These are phyloP conservation scores for Empis livida DNA, from an alignment of 2,888 invertebrate genomes.

Conservation along the genomic window DNA sequence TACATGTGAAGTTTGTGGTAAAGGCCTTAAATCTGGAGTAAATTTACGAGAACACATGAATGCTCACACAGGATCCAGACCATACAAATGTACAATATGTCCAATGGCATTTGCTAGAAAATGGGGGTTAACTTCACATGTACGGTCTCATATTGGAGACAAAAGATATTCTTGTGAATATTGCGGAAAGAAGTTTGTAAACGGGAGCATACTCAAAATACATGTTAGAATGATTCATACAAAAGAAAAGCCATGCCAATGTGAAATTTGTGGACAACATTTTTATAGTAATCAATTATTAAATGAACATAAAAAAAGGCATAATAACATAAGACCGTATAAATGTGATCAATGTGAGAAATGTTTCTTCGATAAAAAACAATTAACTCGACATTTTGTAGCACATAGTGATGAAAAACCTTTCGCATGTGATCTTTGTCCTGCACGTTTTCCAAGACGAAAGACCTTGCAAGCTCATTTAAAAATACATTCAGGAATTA, in stretches of 20 bases:
- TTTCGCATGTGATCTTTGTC: neutral
- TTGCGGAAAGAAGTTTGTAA: neutral
- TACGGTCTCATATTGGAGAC: neutral
- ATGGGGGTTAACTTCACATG: neutral
- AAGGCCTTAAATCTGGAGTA: neutral
- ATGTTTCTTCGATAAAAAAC: constrained; percentile 46
- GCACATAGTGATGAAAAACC: neutral
- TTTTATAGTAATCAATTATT: constrained; percentile 44
- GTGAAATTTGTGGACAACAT: constrained; percentile 44
- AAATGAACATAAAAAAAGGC: constrained; percentile 45
- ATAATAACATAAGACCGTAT: constrained; percentile 47
- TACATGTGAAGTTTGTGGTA: constrained; percentile 1
- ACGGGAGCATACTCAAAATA: neutral
- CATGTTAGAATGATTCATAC: neutral
- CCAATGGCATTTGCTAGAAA: constrained; percentile 1
- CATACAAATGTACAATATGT: neutral
- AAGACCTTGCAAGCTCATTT: neutral
- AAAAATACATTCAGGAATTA: neutral
- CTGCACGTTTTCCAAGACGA: neutral
- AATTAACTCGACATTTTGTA: constrained; percentile 31
- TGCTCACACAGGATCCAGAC: neutral
- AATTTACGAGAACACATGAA: constrained; percentile 1
- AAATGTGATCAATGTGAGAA: constrained; percentile 42
- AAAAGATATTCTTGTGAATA: neutral
- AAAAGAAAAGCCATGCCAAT: constrained; percentile 28